Percentiles rank a stretch among this genome's conserved stretches.
Evolutionary conservation across 2,888 invertebrate genomes (phyloP).

Genomic region (Hyposoter dolosus): DNA sequence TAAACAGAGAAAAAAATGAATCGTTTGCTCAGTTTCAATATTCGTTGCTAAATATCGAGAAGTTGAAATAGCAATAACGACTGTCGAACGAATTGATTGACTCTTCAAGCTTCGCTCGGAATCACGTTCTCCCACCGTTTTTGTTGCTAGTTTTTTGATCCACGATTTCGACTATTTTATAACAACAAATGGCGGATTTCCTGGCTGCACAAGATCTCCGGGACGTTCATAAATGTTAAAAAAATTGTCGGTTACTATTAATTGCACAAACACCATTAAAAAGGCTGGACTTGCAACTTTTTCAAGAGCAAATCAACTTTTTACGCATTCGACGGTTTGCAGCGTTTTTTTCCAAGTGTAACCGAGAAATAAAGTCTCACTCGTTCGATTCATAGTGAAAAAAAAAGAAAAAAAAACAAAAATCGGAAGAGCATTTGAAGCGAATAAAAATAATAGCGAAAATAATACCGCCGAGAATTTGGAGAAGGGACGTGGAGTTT

Average conservation of each 20-base stretch:
- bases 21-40: background rate
- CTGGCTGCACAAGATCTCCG: background rate
- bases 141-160: background rate
- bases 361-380: background rate
- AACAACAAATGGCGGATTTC: background rate
- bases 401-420: background rate
- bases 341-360: background rate
- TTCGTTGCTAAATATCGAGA: background rate
- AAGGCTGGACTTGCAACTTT: too few relatives aligned
- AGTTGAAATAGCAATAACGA: background rate
- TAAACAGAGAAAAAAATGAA: background rate
- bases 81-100: background rate
- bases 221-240: background rate
- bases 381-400: background rate
- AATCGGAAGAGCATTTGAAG: background rate
- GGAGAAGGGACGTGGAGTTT: conserved; percentile 7
- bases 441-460: conserved; percentile 16
- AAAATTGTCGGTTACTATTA: background rate
- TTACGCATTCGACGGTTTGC: background rate
- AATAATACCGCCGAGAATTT: conserved; percentile 22
- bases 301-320: too few relatives aligned
- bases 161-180: background rate
- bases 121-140: background rate
- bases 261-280: background rate
- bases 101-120: background rate